phyloP scores from a whole-genome alignment of 2,888 invertebrate genomes.

The Carcina quercana region DNA sequence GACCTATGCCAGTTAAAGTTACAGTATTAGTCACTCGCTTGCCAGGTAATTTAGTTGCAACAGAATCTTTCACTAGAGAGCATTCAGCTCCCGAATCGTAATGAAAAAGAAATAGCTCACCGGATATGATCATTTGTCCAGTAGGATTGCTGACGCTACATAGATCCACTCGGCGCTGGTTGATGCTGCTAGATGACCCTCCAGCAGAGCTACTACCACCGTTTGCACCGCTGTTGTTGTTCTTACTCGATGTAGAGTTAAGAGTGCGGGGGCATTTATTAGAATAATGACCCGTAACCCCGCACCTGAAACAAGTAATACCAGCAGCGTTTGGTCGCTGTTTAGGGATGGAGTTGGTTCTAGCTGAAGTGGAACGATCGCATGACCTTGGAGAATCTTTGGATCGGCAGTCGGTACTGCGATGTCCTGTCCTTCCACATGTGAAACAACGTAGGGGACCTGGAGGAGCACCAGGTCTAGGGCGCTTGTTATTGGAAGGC shows the following conservation, averaged over 20 bases:
- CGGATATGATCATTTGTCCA: conserved; percentile 4
- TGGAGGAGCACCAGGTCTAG: neutral
- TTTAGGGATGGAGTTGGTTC: neutral
- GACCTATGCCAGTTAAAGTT: conserved; percentile 9
- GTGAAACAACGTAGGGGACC: neutral
- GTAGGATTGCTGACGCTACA: neutral
- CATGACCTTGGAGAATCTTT: neutral
- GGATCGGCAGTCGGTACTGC: neutral
- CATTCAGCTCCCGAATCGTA: conserved; percentile 21
- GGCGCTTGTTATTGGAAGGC: neutral
- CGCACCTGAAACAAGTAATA: neutral
- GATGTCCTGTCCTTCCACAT: neutral
- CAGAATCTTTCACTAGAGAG: conserved; percentile 14
- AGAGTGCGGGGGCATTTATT: neutral
- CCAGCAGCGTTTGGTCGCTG: neutral
- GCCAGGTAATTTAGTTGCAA: conserved; percentile 11
- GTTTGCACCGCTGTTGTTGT: neutral
- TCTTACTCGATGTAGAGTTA: neutral
- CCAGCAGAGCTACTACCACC: neutral
- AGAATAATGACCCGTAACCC: neutral
- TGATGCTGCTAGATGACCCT: neutral
- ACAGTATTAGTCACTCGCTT: conserved; percentile 8
- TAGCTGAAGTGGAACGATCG: neutral
- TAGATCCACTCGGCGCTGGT: neutral
- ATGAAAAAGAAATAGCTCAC: conserved; percentile 17